Evolutionary conservation across 2,113 vertebrate genomes (phyloP).

Genomic region (Cepphus grylle): DNA sequence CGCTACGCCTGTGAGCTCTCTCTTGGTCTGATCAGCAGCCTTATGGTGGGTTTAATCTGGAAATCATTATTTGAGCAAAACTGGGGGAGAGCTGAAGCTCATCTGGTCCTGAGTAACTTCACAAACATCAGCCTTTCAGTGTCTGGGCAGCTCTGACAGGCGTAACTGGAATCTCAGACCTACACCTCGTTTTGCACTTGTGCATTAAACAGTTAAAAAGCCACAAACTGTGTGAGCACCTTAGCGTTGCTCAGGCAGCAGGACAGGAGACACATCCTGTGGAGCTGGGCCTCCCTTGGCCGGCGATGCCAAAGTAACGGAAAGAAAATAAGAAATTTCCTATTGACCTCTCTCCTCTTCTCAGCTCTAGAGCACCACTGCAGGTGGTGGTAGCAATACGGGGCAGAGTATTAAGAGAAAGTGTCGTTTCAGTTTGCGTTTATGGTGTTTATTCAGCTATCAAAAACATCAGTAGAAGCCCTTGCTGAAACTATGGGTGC

Average conservation of each 20-base stretch:
- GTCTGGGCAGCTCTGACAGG: background rate
- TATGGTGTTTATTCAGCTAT: background rate
- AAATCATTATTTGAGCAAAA: constrained; percentile 9
- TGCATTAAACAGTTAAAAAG: background rate
- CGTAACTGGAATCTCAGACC: background rate
- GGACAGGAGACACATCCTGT: background rate
- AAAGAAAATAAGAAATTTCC: background rate
- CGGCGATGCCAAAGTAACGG: background rate
- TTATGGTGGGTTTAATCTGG: constrained; percentile 21
- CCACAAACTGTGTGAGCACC: background rate
- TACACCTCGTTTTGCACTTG: background rate
- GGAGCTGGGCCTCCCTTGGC: background rate
- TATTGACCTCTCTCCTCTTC: background rate
- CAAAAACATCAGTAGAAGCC: background rate
- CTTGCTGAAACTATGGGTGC: background rate
- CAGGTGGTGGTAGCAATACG: background rate
- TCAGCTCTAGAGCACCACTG: background rate
- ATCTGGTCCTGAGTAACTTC: background rate
- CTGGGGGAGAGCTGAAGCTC: constrained; percentile 19
- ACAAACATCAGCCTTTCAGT: background rate
- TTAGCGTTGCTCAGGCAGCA: background rate
- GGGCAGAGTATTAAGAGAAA: background rate
- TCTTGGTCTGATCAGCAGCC: background rate
- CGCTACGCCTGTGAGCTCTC: background rate
- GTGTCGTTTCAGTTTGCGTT: background rate